These are phyloP conservation scores for Eurystomus glaucurus DNA, from an alignment of 2,797 vertebrate species.

Conservation along the genomic window DNA sequence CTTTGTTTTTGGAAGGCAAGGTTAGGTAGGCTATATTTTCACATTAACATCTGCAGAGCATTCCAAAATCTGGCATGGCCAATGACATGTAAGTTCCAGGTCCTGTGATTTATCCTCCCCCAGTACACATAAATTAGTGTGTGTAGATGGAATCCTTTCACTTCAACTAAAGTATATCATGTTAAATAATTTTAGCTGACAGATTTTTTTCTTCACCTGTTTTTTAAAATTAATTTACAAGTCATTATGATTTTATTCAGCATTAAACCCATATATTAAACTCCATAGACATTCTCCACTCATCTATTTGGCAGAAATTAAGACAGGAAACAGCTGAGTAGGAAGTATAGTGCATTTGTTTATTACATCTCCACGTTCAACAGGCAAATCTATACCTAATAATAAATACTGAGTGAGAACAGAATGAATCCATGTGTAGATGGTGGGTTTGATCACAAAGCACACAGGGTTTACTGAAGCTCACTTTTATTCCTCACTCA, in stretches of 20 bases:
- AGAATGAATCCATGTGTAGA: not conserved
- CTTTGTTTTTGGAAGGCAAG: slow-evolving; percentile 28
- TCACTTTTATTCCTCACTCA: not conserved
- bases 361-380: not conserved
- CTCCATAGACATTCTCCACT: not conserved
- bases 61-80: slow-evolving; percentile 53
- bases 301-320: slow-evolving; percentile 7
- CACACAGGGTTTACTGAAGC: not conserved
- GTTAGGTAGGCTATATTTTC: slow-evolving; percentile 28
- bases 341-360: not conserved
- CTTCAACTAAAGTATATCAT: not conserved
- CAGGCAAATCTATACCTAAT: not conserved
- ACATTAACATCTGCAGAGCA: slow-evolving; percentile 57
- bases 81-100: slow-evolving; percentile 30
- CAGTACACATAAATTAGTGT: slow-evolving; percentile 26
- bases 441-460: not conserved
- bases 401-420: not conserved
- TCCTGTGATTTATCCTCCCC: slow-evolving; percentile 53
- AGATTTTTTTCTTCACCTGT: slow-evolving; percentile 23
- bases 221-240: not conserved
- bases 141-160: slow-evolving; percentile 23
- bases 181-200: slow-evolving; percentile 8
- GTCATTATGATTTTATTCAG: not conserved
- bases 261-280: not conserved
- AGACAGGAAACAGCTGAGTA: not conserved